Conservation (phyloP, 2,113 vertebrate genomes). For the Gymnobelideus leadbeateri region DNA sequence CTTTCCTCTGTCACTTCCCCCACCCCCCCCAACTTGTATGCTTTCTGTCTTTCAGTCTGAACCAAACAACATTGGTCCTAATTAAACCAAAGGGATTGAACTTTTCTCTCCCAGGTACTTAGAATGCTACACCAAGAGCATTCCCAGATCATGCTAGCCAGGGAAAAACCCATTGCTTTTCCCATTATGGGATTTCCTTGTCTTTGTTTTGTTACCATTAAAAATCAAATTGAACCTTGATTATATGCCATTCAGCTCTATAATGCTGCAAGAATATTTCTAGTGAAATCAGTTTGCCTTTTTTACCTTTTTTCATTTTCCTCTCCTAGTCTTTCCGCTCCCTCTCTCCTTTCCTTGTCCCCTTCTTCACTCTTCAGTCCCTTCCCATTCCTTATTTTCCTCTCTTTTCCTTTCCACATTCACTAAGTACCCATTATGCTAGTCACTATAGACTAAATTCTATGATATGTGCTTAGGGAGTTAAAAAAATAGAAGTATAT, state of each 20-base stretch:
- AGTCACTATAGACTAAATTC: neutral
- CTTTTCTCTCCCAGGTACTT: slow-evolving; percentile 75
- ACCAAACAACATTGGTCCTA: slow-evolving; percentile 73
- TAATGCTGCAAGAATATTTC: neutral
- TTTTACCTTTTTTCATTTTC: neutral
- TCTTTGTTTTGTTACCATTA: slow-evolving; percentile 82
- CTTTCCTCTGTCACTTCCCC: slow-evolving; percentile 20
- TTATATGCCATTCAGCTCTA: neutral
- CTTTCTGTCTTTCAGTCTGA: slow-evolving; percentile 67
- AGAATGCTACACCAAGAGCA: slow-evolving; percentile 72
- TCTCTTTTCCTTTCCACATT: neutral
- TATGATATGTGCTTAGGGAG: neutral
- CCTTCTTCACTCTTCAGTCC: neutral
- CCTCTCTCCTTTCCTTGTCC: neutral
- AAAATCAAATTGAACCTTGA: slow-evolving; percentile 39
- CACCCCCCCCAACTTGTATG: slow-evolving; percentile 36
- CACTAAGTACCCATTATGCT: neutral
- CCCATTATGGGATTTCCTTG: slow-evolving; percentile 82
- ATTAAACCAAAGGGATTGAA: slow-evolving; percentile 78
- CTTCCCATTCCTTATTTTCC: neutral
- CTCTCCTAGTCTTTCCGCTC: neutral
- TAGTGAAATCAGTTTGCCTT: slow-evolving; percentile 9
- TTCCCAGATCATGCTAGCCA: slow-evolving; percentile 67
- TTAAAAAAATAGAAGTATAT: neutral
- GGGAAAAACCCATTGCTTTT: slow-evolving; percentile 76